A percentile compares a stretch with the other conserved stretches of the same genome.
phyloP scores from a whole-genome alignment of 2,888 invertebrate species.

The Agonopterix arenella region DNA sequence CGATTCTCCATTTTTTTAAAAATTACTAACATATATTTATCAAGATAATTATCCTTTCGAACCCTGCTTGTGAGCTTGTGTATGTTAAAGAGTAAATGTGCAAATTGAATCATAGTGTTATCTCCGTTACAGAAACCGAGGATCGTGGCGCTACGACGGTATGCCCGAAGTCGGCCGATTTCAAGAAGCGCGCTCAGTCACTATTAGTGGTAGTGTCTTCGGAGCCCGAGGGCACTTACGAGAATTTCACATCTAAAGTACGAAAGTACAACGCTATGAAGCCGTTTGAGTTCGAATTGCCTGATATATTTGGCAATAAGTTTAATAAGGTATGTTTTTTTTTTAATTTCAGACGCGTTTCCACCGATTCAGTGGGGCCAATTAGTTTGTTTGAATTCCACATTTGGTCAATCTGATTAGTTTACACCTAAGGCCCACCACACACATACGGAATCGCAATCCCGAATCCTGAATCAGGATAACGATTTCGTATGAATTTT shows the following conservation, averaged over 20 bases:
- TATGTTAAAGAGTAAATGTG: no score
- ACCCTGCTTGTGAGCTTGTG: neutral
- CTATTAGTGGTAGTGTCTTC: conserved; percentile 93
- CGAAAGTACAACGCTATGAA: conserved; percentile 84
- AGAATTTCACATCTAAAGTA: conserved; percentile 87
- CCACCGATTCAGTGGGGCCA: no score
- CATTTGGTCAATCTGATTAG: no score
- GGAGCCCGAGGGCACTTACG: conserved; percentile 84
- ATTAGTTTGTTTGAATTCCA: no score
- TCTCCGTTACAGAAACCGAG: conserved; percentile 43
- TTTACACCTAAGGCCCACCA: no score
- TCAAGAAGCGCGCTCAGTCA: conserved; percentile 85
- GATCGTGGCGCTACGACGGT: conserved; percentile 69
- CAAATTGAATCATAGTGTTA: neutral
- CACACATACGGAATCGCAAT: no score
- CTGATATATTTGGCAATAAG: conserved; percentile 72
- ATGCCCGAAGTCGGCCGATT: conserved; percentile 76
- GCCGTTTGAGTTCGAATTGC: conserved; percentile 88
- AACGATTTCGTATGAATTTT: no score
- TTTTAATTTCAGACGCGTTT: neutral
- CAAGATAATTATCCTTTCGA: no score
- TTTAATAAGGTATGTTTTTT: conserved; percentile 65
- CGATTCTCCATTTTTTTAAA: no score
- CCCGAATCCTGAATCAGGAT: no score
- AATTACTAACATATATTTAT: no score